Base-by-base conservation (phyloP, 92 coral and sea anemone species). In the Umimayanthus chanpuru region DNA sequence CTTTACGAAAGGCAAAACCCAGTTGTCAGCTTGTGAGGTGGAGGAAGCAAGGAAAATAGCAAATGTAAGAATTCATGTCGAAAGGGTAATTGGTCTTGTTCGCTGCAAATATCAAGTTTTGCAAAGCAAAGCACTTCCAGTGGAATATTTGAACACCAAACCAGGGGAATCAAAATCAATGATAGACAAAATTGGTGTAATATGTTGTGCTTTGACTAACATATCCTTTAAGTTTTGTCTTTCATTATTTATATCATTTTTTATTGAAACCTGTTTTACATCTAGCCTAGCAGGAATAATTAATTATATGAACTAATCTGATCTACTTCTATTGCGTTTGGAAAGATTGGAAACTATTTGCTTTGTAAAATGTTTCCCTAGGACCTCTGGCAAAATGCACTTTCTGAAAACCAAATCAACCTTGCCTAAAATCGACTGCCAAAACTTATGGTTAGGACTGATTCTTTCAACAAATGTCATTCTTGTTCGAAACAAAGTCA, bases 401-500 rank as follows among this genome's bases (percentile, higher is more conserved):
- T 49, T 6, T 49, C 56, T 49, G 2, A 49, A 49, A 77, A 40
- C 0, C 36, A 32, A 32, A 2, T 32, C 0, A 32, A 32, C 36
- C 36, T 32, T 32, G 36, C 36, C 36, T 32, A 32, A 32, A 32
- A 32, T 32, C 36, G 36, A 32, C 2, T 32, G 8, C 49, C 49
- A 43, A 9, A 88, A 88, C 41, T 50, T 32, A 12, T 15, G 9
- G 21, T 47, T 29, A 6, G 81, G 81, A 18, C 44, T 18, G 21
- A 80, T 80, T 44, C 32, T 67, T 47, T 80, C 85, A 0, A 80
- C 11, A 18, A 80, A 88, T 21, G 64, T 76, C 82, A 44, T 79
- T 79, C 56, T 88, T 71, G 36, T 88, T 88, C 90, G 86, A 88
- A 29, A 88, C 90, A 16, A 88, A 88, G 32, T 88, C 90, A 79